These are phyloP conservation scores for Drosophila ogumai DNA, from an alignment of 1,140 invertebrate genomes.

Conservation along the genomic window DNA sequence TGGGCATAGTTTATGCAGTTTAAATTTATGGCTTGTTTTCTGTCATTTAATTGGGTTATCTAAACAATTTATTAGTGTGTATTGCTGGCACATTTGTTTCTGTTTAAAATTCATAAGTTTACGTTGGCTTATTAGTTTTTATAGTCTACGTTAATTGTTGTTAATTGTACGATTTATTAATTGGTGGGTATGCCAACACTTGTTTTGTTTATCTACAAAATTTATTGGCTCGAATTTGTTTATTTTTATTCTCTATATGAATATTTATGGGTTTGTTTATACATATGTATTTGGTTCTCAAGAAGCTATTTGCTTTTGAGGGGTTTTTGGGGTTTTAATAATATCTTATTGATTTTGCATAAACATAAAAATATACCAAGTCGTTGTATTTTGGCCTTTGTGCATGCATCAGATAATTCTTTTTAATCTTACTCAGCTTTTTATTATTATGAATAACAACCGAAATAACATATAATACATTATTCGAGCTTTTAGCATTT, in stretches of 20 bases:
- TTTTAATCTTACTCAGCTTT: neutral
- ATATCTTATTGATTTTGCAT: neutral
- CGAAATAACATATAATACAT: neutral
- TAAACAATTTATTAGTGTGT: slow-evolving; percentile 3
- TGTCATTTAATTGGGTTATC: slow-evolving; percentile 4
- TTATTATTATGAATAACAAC: neutral
- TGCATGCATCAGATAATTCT: neutral
- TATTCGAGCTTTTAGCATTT: neutral
- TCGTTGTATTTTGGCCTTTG: neutral
- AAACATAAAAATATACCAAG: neutral
- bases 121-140: neutral
- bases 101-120: neutral
- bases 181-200: neutral
- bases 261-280: neutral
- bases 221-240: neutral
- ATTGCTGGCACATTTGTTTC: neutral
- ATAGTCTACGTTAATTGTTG: neutral
- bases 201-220: neutral
- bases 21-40: slow-evolving; percentile 2
- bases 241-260: neutral
- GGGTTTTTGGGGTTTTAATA: neutral
- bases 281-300: neutral
- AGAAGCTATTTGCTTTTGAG: neutral
- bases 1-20: slow-evolving; percentile 1
- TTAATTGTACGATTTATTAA: neutral